Conservation (phyloP, 2,797 vertebrate species). For the Petrocephalus sullivani region DNA sequence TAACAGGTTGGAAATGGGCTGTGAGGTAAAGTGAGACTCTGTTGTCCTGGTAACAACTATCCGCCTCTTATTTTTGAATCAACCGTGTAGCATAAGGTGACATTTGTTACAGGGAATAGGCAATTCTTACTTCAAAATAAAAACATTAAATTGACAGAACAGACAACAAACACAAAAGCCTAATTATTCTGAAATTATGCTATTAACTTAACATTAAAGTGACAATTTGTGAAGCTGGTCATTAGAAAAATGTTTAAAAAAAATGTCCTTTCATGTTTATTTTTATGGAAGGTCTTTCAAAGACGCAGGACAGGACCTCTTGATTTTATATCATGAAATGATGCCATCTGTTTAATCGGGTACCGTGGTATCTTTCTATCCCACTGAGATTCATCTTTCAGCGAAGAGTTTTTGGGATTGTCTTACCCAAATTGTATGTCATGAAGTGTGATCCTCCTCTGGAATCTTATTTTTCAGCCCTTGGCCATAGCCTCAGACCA, state of each 20-base stretch:
- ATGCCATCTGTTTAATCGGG: slow-evolving; percentile 14
- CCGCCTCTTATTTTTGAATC: slow-evolving; percentile 67
- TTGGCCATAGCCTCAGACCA: slow-evolving; percentile 23
- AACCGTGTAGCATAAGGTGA: slow-evolving; percentile 57
- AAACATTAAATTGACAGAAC: neutral
- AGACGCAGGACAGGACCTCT: neutral
- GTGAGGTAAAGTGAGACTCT: slow-evolving; percentile 82
- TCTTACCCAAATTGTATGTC: slow-evolving; percentile 20
- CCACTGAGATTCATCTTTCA: slow-evolving; percentile 25
- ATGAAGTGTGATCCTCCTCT: slow-evolving; percentile 9
- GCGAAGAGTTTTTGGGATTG: slow-evolving; percentile 22
- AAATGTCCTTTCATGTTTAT: neutral
- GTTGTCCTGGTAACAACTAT: slow-evolving; percentile 75
- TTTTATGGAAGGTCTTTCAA: neutral
- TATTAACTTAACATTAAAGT: neutral
- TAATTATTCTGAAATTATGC: slow-evolving; percentile 10
- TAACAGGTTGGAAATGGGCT: slow-evolving; percentile 92
- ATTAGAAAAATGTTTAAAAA: neutral
- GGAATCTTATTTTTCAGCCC: slow-evolving; percentile 20
- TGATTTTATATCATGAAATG: neutral
- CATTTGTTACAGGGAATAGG: slow-evolving; percentile 52
- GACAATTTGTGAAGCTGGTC: neutral
- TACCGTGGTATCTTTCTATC: neutral
- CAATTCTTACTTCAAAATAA: slow-evolving; percentile 17
- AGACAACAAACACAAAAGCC: slow-evolving; percentile 11